phyloP scores from a whole-genome alignment of 2,113 vertebrate genomes.

The Noctilio leporinus region DNA sequence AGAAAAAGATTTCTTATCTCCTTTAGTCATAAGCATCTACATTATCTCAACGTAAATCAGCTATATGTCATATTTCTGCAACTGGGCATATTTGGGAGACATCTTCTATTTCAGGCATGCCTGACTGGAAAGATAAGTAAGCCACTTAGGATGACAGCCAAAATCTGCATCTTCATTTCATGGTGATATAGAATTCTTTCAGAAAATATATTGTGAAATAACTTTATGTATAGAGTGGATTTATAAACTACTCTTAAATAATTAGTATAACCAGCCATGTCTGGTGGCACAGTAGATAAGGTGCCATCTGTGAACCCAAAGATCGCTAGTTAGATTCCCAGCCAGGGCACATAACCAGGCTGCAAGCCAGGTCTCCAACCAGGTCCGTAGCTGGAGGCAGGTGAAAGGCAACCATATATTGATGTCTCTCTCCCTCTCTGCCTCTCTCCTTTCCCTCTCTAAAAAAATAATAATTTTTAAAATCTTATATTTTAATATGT shows the following conservation, averaged over 20 bases:
- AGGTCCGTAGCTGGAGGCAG: no score
- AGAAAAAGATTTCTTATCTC: not conserved
- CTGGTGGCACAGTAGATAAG: no score
- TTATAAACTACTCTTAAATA: not conserved
- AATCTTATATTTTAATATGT: no score
- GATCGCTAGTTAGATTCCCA: no score
- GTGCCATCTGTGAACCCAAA: no score
- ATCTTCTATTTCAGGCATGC: not conserved
- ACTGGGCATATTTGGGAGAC: not conserved
- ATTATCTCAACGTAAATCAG: not conserved
- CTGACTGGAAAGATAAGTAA: not conserved
- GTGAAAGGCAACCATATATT: no score
- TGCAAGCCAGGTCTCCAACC: no score
- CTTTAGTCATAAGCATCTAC: not conserved
- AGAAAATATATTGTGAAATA: not conserved
- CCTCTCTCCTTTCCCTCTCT: no score
- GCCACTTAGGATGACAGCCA: not conserved
- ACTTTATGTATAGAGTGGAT: not conserved
- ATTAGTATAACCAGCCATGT: no score
- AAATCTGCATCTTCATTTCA: not conserved
- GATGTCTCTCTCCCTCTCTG: no score
- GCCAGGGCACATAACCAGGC: no score
- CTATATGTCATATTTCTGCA: not conserved
- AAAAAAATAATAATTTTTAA: no score
- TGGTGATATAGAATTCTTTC: not conserved